phyloP scores from a whole-genome alignment of 2,888 invertebrate species.

The Clostera curtula region DNA sequence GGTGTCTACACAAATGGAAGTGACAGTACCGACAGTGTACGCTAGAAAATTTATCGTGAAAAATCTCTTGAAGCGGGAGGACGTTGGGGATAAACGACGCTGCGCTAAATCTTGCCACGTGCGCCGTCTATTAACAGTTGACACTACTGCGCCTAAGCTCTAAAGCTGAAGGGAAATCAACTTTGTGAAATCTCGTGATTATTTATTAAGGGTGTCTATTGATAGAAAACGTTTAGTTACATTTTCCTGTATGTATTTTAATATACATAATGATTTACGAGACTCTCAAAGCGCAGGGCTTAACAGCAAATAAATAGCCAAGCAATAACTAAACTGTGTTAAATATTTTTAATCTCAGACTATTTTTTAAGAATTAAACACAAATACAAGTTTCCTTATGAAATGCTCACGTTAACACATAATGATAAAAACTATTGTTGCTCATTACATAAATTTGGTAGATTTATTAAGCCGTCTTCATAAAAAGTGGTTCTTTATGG shows the following conservation, averaged over 20 bases:
- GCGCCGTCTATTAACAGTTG: conserved; percentile 66
- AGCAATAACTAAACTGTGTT: too few relatives aligned
- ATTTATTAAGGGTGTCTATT: conserved; percentile 22
- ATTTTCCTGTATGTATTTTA: conserved; percentile 19
- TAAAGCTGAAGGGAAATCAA: conserved; percentile 45
- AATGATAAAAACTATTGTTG: too few relatives aligned
- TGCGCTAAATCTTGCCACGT: conserved; percentile 63
- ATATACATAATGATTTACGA: too few relatives aligned
- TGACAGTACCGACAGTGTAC: conserved; percentile 63
- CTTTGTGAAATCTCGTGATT: conserved; percentile 25
- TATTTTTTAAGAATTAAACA: too few relatives aligned
- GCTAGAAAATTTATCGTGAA: conserved; percentile 69
- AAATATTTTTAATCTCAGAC: too few relatives aligned
- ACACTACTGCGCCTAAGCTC: conserved; percentile 59
- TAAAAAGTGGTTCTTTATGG: conserved; percentile 16
- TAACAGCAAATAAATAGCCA: too few relatives aligned
- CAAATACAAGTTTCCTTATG: too few relatives aligned
- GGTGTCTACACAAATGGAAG: conserved; percentile 66
- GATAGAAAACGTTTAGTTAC: conserved; percentile 19
- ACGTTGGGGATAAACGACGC: conserved; percentile 37
- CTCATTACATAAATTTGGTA: too few relatives aligned
- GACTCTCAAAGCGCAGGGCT: too few relatives aligned
- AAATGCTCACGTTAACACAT: too few relatives aligned
- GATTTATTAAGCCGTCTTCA: too few relatives aligned
- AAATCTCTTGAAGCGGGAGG: conserved; percentile 53